Evolutionary conservation across 2,888 invertebrate genomes (phyloP).

Genomic region (Bellardia bayeri): DNA sequence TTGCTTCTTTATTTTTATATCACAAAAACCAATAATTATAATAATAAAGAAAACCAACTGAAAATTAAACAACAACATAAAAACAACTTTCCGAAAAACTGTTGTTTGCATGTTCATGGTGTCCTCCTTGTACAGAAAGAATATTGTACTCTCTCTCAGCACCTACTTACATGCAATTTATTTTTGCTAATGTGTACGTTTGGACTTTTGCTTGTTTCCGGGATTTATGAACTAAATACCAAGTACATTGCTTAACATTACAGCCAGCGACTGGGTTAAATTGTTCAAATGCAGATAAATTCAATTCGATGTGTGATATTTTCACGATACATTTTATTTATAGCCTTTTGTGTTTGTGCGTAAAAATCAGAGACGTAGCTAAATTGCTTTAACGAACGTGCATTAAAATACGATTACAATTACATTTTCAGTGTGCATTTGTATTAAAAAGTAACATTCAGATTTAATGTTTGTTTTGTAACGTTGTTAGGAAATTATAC

Average conservation of each 20-base stretch:
- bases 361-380: background rate
- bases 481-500: no score
- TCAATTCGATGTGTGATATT: slow-evolving; percentile 17
- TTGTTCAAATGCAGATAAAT: background rate
- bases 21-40: background rate
- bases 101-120: slow-evolving; percentile 6
- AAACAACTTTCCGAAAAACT: slow-evolving; percentile 42
- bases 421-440: no score
- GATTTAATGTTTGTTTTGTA: no score
- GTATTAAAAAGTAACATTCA: no score
- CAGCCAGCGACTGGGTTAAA: slow-evolving; percentile 53
- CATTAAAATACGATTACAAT: background rate
- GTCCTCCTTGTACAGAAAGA: slow-evolving; percentile 18
- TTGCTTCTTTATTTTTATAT: slow-evolving; percentile 13
- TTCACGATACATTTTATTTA: background rate
- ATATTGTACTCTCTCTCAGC: slow-evolving; percentile 8
- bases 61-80: slow-evolving; percentile 21
- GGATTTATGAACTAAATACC: slow-evolving; percentile 61
- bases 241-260: slow-evolving; percentile 50
- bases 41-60: background rate
- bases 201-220: slow-evolving; percentile 64
- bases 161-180: slow-evolving; percentile 18
- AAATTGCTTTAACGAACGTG: background rate
- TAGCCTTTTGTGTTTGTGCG: background rate
- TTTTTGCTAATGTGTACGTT: slow-evolving; percentile 9